These are phyloP conservation scores for Tromatobia lineatoria DNA, from an alignment of 2,888 invertebrate genomes.

Conservation along the genomic window DNA sequence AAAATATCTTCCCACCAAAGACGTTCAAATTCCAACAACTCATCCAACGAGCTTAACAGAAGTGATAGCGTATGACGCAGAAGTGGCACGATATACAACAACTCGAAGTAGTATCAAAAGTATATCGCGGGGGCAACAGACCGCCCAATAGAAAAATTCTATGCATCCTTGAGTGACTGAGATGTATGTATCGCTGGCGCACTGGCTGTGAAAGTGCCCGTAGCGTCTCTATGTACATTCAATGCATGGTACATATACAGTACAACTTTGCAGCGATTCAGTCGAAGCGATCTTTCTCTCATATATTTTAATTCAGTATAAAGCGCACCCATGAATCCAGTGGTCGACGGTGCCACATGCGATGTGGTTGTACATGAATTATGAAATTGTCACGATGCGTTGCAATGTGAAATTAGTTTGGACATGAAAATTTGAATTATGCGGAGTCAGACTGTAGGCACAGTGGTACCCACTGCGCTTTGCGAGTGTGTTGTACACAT, in stretches of 20 bases:
- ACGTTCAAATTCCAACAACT: conserved; percentile 31
- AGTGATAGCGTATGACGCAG: background rate
- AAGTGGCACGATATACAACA: conserved; percentile 23
- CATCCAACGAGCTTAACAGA: conserved; percentile 19
- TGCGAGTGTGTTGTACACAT: conserved; percentile 27
- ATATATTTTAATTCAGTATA: background rate
- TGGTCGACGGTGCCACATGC: background rate
- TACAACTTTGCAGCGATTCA: background rate
- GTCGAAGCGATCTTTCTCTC: background rate
- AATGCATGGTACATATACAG: background rate
- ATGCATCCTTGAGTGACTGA: conserved; percentile 72
- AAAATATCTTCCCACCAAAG: background rate
- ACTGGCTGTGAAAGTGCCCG: background rate
- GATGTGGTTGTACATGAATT: background rate
- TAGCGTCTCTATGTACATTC: background rate
- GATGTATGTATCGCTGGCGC: conserved; percentile 41
- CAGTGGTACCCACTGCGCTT: background rate
- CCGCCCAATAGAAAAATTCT: conserved; percentile 70
- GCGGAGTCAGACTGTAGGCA: background rate
- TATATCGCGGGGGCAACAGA: conserved; percentile 62
- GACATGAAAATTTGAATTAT: background rate
- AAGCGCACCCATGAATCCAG: background rate
- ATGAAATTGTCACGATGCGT: background rate
- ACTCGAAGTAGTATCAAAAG: conserved; percentile 49
- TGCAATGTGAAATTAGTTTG: background rate